These are phyloP conservation scores for Protodeltote pygarga DNA, from an alignment of 2,888 invertebrate species.

Conservation along the genomic window DNA sequence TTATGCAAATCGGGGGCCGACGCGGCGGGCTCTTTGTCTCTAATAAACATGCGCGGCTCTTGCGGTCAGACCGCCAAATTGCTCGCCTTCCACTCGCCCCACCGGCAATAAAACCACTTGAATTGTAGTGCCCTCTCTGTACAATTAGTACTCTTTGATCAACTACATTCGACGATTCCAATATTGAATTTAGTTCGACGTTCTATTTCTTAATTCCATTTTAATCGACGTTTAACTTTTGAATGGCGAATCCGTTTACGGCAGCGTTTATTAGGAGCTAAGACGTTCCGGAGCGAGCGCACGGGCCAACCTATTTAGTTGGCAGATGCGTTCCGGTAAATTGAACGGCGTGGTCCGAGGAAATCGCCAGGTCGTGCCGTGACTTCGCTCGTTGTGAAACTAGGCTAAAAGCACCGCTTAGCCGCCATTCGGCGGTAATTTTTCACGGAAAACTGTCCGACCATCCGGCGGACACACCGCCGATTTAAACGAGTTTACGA, in stretches of 20 bases:
- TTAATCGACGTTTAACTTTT: slow-evolving; percentile 43
- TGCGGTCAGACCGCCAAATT: slow-evolving; percentile 83
- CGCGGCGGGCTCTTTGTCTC: slow-evolving; percentile 78
- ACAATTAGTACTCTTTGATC: slow-evolving; percentile 76
- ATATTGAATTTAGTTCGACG: slow-evolving; percentile 48
- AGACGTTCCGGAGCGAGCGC: slow-evolving; percentile 30
- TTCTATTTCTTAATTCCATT: slow-evolving; percentile 45
- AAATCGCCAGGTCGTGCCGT: slow-evolving; percentile 74
- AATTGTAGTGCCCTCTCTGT: slow-evolving; percentile 68
- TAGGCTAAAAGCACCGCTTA: slow-evolving; percentile 76
- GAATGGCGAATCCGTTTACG: slow-evolving; percentile 41
- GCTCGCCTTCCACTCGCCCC: slow-evolving; percentile 70
- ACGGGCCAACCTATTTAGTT: slow-evolving; percentile 62
- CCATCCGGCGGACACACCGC: slow-evolving; percentile 47
- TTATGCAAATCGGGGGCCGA: slow-evolving; percentile 83
- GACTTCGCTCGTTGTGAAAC: slow-evolving; percentile 70
- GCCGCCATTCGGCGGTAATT: slow-evolving; percentile 63
- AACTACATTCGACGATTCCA: slow-evolving; percentile 52
- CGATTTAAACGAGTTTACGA: slow-evolving; percentile 66
- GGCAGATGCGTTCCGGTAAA: slow-evolving; percentile 72
- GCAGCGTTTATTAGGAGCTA: slow-evolving; percentile 51
- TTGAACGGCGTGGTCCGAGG: slow-evolving; percentile 67
- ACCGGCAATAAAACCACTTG: slow-evolving; percentile 74
- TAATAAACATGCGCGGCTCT: slow-evolving; percentile 85
- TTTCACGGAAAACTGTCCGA: slow-evolving; percentile 70